Conservation (phyloP, 2,888 invertebrate genomes). For the Blastobasis lacticolella region DNA sequence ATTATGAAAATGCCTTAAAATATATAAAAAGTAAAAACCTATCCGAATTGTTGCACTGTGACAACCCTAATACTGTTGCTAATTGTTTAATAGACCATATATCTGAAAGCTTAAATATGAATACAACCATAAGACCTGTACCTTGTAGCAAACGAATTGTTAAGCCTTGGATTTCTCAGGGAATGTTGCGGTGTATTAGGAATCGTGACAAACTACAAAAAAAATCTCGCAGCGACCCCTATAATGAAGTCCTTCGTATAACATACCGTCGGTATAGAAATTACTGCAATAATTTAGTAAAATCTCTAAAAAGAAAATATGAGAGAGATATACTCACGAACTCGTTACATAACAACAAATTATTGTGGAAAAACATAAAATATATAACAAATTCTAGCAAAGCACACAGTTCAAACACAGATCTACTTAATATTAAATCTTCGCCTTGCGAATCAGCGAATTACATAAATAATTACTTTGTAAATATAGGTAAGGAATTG, state of each 20-base stretch:
- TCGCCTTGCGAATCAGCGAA: background rate
- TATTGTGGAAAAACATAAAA: background rate
- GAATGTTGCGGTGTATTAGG: background rate
- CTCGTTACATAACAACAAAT: background rate
- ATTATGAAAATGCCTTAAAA: too few species aligned
- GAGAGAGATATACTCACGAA: background rate
- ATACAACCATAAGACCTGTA: too few species aligned
- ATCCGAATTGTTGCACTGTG: too few species aligned
- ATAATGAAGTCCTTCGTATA: background rate
- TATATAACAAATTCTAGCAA: background rate
- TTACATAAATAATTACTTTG: background rate
- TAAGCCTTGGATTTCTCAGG: background rate
- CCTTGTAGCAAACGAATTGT: background rate
- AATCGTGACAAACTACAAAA: background rate
- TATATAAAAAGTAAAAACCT: too few species aligned
- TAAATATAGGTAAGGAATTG: background rate
- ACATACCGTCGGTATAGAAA: background rate
- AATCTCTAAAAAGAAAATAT: background rate
- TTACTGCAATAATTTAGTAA: background rate
- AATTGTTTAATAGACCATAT: too few species aligned
- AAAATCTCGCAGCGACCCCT: background rate
- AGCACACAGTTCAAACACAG: background rate
- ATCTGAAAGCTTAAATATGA: too few species aligned
- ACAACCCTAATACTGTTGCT: too few species aligned
- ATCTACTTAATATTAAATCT: background rate